A percentile compares a stretch with the other conserved stretches of the same genome.
Conservation (phyloP, 2,888 invertebrate species). For the Alloplasta piceator region DNA sequence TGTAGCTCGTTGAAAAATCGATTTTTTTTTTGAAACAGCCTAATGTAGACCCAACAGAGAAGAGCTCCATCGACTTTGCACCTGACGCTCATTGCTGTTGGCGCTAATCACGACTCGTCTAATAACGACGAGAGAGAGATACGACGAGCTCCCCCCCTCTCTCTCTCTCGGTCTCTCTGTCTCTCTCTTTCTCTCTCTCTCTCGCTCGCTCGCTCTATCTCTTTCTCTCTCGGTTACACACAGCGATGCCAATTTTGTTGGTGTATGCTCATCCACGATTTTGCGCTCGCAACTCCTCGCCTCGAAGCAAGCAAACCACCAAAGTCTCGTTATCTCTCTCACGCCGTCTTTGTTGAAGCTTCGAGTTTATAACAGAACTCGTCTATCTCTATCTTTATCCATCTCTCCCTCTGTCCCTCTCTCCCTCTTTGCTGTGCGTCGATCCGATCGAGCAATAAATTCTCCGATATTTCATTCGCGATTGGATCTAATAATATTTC, state of each 20-base stretch:
- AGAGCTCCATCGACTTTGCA: slow-evolving; percentile 64
- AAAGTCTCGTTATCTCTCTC: slow-evolving; percentile 13
- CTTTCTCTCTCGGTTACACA: slow-evolving; percentile 25
- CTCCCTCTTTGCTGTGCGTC: neutral
- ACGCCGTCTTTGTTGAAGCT: slow-evolving; percentile 39
- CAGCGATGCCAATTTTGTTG: slow-evolving; percentile 6
- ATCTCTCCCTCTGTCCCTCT: neutral
- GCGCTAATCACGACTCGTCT: slow-evolving; percentile 66
- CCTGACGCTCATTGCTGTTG: slow-evolving; percentile 65
- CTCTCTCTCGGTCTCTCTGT: too few species aligned
- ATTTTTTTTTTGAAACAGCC: too few species aligned
- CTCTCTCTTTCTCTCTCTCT: too few species aligned
- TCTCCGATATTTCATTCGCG: slow-evolving; percentile 49
- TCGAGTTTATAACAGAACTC: slow-evolving; percentile 50
- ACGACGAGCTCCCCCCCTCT: neutral
- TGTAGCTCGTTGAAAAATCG: too few species aligned
- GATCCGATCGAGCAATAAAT: slow-evolving; percentile 49
- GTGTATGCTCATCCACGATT: slow-evolving; percentile 33
- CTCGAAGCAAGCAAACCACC: slow-evolving; percentile 8
- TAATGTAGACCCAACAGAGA: slow-evolving; percentile 16
- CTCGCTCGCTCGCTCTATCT: too few species aligned
- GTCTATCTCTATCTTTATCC: neutral
- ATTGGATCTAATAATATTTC: slow-evolving; percentile 9
- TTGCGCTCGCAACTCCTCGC: slow-evolving; percentile 17
- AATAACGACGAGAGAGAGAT: slow-evolving; percentile 45